Evolutionary conservation across 2,888 invertebrate species (phyloP), one percentile per base, ranked within the genome.

Genomic region (Hypolimnas misippus): DNA sequence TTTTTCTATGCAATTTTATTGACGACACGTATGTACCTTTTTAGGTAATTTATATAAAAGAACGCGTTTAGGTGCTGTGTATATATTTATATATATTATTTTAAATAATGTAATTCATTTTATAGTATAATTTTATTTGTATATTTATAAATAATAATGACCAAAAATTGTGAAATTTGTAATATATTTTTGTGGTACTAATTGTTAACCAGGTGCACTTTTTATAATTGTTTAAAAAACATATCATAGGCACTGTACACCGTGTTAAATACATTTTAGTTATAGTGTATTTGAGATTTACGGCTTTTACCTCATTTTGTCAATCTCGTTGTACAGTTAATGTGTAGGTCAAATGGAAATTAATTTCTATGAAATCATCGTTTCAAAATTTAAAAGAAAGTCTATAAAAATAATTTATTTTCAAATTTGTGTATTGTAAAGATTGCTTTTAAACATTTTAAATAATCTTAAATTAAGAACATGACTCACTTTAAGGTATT

Each of bases 1-100:
- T 84, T 87, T 84, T 82, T 79, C 78, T 82, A 76, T 78, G 68
- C 65, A 64, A 66, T 65, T 56, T 69, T 63, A 62, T 42, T 60
- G 35, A 42, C 46, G 55, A 56, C 61, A 64, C 38, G 14, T 42
- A 19, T 21, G 49, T 52, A 59, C 54, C 25, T 58, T 68, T 70
- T 68, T 74, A 65, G 66, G 67, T 49, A 71, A 76, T 74, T 73
- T 71, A 76, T 73, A n/a, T 49, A 44, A 14, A 38, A 14, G 29
- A 21, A 16, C 38, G 51, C 46, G 33, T 49, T 21, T 53, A 73
- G 82, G 83, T 86, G 83, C 84, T 78, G 82, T 81, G 79, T 25
- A 25, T 25, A 25, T 25, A 76, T 69, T 76, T 77, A 70, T 75
- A 66, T 70, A 77, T 77, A 69, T 74, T 67, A 66, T 65, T 65